A percentile compares a stretch with the other conserved stretches of the same genome.
Conservation (phyloP, 2,113 vertebrate species). For the Otus sunia region DNA sequence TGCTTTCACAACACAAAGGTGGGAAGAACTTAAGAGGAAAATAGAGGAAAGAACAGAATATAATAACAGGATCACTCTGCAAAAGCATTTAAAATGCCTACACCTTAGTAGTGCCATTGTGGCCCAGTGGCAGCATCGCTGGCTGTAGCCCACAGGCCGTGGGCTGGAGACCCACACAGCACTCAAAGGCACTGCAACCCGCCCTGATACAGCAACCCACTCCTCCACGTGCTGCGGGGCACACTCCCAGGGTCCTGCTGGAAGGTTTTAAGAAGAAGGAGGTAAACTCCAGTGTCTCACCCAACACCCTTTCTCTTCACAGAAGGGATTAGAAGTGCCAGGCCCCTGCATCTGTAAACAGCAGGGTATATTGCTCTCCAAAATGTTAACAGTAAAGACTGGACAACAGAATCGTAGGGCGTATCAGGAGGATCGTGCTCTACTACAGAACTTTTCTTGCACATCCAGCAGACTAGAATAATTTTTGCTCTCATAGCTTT, state of each 20-base stretch:
- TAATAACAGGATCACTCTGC: not conserved
- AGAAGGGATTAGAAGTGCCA: not conserved
- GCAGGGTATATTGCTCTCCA: not conserved
- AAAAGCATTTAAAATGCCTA: conserved; percentile 24
- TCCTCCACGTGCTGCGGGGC: not conserved
- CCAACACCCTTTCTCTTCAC: not conserved
- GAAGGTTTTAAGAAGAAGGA: not conserved
- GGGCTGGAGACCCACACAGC: not conserved
- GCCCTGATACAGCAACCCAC: not conserved
- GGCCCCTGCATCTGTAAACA: not conserved
- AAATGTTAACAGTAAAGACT: not conserved
- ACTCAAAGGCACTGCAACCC: not conserved
- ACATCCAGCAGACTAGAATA: too few species aligned
- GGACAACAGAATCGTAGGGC: not conserved
- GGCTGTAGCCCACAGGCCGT: not conserved
- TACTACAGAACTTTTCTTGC: not conserved
- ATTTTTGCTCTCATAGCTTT: not conserved
- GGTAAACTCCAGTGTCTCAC: not conserved
- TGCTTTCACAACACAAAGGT: not conserved
- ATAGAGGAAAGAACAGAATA: not conserved
- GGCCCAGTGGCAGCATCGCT: not conserved
- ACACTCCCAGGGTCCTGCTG: not conserved
- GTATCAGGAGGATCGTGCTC: not conserved
- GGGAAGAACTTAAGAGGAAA: not conserved
- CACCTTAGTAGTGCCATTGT: not conserved